These are phyloP conservation scores for Neuroterus valhalla DNA, from an alignment of 1,140 invertebrate species.

Conservation along the genomic window DNA sequence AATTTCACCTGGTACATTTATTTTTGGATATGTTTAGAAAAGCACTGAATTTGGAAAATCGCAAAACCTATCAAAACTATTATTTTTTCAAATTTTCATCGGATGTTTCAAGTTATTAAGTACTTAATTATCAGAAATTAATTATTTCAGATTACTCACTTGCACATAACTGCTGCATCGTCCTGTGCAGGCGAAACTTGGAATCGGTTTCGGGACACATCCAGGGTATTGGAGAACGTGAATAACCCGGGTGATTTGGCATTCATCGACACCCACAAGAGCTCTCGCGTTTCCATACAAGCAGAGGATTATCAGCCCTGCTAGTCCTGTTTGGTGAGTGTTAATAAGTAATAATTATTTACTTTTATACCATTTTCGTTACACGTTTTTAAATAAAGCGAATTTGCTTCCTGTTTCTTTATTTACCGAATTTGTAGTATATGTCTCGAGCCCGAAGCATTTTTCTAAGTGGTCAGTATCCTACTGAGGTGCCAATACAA, in stretches of 20 bases:
- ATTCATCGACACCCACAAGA: constrained; percentile 83
- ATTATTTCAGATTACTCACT: constrained; percentile 75
- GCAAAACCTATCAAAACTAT: too few species aligned
- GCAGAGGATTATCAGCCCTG: constrained; percentile 54
- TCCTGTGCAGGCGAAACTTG: constrained; percentile 93
- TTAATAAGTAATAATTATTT: constrained; percentile 5
- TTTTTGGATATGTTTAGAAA: too few species aligned
- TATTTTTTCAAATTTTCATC: not conserved
- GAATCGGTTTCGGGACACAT: constrained; percentile 94
- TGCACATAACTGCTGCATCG: constrained; percentile 94
- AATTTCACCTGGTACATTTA: too few species aligned
- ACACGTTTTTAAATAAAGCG: too few species aligned
- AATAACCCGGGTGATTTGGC: constrained; percentile 92
- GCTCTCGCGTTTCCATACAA: constrained; percentile 57
- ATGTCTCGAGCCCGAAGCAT: constrained; percentile 54
- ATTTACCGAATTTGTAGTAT: constrained; percentile 58
- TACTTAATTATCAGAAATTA: constrained; percentile 13
- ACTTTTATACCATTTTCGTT: too few species aligned
- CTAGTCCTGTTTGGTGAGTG: constrained; percentile 54
- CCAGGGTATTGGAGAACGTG: constrained; percentile 94
- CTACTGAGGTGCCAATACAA: constrained; percentile 57
- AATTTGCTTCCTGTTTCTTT: not conserved
- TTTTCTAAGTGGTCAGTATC: constrained; percentile 46
- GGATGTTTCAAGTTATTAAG: not conserved
- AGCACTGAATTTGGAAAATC: too few species aligned